Percentiles rank a stretch among this genome's conserved stretches.
These are phyloP conservation scores for Cryptus armator DNA, from an alignment of 2,888 invertebrate genomes.

Conservation along the genomic window DNA sequence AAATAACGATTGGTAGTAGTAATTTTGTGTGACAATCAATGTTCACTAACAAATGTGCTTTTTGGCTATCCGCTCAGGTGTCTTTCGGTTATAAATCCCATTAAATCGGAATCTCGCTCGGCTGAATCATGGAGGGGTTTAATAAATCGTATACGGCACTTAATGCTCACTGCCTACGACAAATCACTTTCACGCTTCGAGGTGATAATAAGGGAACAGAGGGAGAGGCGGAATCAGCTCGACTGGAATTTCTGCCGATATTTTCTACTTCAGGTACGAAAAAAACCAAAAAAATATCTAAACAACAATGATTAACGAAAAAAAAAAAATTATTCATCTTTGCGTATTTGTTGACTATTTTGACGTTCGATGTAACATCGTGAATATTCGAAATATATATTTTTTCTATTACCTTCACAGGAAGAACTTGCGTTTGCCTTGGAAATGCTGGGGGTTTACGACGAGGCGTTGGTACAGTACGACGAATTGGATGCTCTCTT, in stretches of 20 bases:
- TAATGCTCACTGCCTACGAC: constrained; percentile 95
- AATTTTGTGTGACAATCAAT: constrained; percentile 5
- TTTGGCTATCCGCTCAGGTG: constrained; percentile 88
- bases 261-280: constrained; percentile 93
- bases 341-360: background rate
- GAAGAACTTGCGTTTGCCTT: constrained; percentile 98
- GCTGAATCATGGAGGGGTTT: constrained; percentile 96
- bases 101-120: constrained; percentile 94
- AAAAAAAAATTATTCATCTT: background rate
- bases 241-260: constrained; percentile 98
- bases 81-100: constrained; percentile 95
- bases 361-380: constrained; percentile 2
- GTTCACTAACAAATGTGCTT: constrained; percentile 35
- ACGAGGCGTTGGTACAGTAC: constrained; percentile 98
- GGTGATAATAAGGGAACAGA: constrained; percentile 94
- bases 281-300: constrained; percentile 34
- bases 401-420: constrained; percentile 86
- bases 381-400: background rate
- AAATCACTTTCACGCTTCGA: constrained; percentile 94
- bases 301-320: background rate
- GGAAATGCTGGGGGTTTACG: constrained; percentile 96
- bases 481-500: constrained; percentile 98
- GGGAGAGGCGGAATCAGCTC: constrained; percentile 95
- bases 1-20: constrained; percentile 37
- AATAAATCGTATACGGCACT: constrained; percentile 92